These are phyloP conservation scores for Drosophila neocordata DNA, from an alignment of 1,140 invertebrate genomes.

Conservation along the genomic window DNA sequence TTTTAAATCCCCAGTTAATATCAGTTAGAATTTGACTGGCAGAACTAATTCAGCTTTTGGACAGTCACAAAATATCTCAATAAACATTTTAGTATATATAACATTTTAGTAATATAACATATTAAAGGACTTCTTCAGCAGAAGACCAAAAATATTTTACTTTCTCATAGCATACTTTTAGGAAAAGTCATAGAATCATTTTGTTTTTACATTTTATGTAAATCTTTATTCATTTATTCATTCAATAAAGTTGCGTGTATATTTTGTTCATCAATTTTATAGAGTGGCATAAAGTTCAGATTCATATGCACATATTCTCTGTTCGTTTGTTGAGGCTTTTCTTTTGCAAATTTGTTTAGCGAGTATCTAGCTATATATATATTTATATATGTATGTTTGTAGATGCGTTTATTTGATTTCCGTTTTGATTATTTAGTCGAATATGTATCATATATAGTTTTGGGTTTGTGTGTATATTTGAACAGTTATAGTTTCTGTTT, in stretches of 20 bases:
- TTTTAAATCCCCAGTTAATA: no score
- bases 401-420: constrained; percentile 20
- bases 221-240: constrained; percentile 66
- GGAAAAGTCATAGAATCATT: neutral
- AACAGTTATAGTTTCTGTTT: constrained; percentile 22
- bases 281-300: constrained; percentile 43
- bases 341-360: constrained; percentile 44
- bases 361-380: constrained; percentile 61
- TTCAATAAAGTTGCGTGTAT: constrained; percentile 65
- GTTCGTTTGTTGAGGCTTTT: constrained; percentile 48
- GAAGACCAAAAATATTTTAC: no score
- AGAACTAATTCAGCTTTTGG: no score
- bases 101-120: no score
- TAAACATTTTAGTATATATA: no score
- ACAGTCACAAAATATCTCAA: no score
- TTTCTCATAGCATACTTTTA: constrained; percentile 7
- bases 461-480: constrained; percentile 11
- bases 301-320: constrained; percentile 26
- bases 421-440: constrained; percentile 26
- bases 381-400: constrained; percentile 4
- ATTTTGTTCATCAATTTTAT: constrained; percentile 57
- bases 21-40: no score
- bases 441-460: constrained; percentile 35
- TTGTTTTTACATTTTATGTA: constrained; percentile 73
- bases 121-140: no score